Percentiles rank a stretch among this genome's conserved stretches.
These are phyloP conservation scores for Drosophila demipolita DNA, from an alignment of 2,888 invertebrate genomes.

Conservation along the genomic window DNA sequence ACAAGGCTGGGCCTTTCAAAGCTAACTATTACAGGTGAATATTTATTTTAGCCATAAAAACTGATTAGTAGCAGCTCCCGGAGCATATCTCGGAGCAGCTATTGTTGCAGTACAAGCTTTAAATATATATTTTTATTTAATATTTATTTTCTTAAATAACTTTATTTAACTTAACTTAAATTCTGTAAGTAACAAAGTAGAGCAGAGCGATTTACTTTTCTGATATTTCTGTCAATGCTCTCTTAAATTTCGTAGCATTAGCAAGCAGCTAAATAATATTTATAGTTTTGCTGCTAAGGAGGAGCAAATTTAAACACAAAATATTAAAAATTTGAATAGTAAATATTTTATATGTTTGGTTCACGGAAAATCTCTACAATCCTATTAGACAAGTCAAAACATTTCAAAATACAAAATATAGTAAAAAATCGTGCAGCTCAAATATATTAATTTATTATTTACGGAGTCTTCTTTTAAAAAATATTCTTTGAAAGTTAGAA, in stretches of 20 bases:
- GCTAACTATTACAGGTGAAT: constrained; percentile 97
- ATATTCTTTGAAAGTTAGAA: background rate
- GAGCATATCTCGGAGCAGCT: background rate
- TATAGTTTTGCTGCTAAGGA: background rate
- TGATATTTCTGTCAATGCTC: background rate
- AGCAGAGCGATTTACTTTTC: background rate
- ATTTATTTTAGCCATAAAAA: background rate
- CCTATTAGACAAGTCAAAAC: background rate
- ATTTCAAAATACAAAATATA: background rate
- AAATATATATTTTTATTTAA: background rate
- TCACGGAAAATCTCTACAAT: background rate
- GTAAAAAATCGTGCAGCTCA: background rate
- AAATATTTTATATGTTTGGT: background rate
- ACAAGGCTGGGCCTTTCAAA: constrained; percentile 98
- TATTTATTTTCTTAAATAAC: too few species aligned
- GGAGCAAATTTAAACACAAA: too few species aligned
- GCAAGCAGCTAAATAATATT: background rate
- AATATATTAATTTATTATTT: background rate
- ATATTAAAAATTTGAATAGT: too few species aligned
- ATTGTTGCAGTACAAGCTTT: background rate
- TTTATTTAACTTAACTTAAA: too few species aligned
- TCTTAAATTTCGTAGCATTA: background rate
- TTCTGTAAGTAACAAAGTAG: background rate
- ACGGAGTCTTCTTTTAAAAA: background rate
- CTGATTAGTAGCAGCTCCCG: background rate